Base-by-base conservation (phyloP, 2,888 invertebrate genomes). In the Melikaiella ostensackeni region DNA sequence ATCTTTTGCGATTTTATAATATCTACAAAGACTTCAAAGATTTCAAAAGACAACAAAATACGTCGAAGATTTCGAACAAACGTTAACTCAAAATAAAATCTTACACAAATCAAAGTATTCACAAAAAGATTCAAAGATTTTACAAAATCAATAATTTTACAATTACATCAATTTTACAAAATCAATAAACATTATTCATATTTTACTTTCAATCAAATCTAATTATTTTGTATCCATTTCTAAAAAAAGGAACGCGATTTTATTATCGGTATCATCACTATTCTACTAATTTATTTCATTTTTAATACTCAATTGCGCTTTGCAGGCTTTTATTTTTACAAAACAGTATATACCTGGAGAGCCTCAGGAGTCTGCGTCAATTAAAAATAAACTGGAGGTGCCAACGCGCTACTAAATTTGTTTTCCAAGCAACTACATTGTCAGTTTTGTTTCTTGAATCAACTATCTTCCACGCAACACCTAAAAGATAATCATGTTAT, bases 401-500 rank as follows among this genome's bases (percentile, higher is more conserved):
- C 64, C 42, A 64, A 64, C 27, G 70, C 21, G 50, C 50, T 70
- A 55, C 30, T 11, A 70, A 70, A 70, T 55, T 70, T 70, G 13
- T 70, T 70, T 50, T 27, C 30, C 30, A n/a, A n/a, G n/a, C 46
- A 70, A 70, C 6, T 30, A 3, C 46, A 55, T 33, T 70, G 70
- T 11, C 70, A 70, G 46, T 70, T 70, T 55, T 55, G n/a, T 70
- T n/a, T 30, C 30, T 70, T 3, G 46, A 70, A 55, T 27, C 82
- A 86, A 84, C 86, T 87, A 87, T 87, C 85, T 88, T 89, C 86
- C 85, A 87, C 83, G 84, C 86, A 89, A 90, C 87, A 89, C 84
- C 87, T 86, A 88, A 88, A 84, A 87, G 88, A 90, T 90, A 89
- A 90, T 90, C 89, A 90, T 90, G 89, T 90, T 90, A 90, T 89